Percentiles rank a stretch among this genome's conserved stretches.
These are phyloP conservation scores for Typhlichthys eigenmanni DNA, from an alignment of 2,797 vertebrate species.

Conservation along the genomic window DNA sequence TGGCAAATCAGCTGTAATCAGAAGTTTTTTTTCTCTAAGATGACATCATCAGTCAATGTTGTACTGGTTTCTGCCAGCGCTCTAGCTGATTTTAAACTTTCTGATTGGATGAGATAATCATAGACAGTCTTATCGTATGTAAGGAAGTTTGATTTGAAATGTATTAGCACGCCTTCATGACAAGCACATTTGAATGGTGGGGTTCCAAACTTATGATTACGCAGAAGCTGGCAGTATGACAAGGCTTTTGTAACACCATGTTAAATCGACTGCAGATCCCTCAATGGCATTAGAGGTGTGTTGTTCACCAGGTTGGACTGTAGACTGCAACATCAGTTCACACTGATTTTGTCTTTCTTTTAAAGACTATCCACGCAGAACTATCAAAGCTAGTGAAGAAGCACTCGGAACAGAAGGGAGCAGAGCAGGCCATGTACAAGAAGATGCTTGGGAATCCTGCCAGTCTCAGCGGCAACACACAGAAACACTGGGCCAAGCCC, in stretches of 20 bases:
- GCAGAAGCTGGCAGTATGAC: too few relatives aligned
- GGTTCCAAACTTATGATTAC: too few relatives aligned
- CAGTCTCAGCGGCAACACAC: constrained; percentile 24
- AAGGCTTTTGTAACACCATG: not conserved
- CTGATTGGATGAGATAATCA: too few relatives aligned
- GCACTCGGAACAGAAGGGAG: constrained; percentile 86
- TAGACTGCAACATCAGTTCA: constrained; percentile 10
- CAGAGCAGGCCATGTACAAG: constrained; percentile 94
- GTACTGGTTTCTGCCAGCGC: too few relatives aligned
- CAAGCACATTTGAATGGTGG: too few relatives aligned
- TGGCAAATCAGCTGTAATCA: too few relatives aligned
- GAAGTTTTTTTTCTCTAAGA: too few relatives aligned
- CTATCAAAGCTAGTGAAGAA: constrained; percentile 96
- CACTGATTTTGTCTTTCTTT: constrained; percentile 26
- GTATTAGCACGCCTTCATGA: too few relatives aligned
- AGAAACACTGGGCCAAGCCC: constrained; percentile 75
- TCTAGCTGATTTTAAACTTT: too few relatives aligned
- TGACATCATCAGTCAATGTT: too few relatives aligned
- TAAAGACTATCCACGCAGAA: constrained; percentile 92
- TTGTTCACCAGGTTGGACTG: not conserved
- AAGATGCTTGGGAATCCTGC: constrained; percentile 93
- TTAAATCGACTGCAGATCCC: not conserved
- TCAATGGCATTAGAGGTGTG: not conserved
- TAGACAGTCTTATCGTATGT: too few relatives aligned
- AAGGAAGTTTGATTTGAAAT: too few relatives aligned